These are phyloP conservation scores for Chrysomela aeneicollis DNA, from an alignment of 2,888 invertebrate genomes.

Conservation along the genomic window DNA sequence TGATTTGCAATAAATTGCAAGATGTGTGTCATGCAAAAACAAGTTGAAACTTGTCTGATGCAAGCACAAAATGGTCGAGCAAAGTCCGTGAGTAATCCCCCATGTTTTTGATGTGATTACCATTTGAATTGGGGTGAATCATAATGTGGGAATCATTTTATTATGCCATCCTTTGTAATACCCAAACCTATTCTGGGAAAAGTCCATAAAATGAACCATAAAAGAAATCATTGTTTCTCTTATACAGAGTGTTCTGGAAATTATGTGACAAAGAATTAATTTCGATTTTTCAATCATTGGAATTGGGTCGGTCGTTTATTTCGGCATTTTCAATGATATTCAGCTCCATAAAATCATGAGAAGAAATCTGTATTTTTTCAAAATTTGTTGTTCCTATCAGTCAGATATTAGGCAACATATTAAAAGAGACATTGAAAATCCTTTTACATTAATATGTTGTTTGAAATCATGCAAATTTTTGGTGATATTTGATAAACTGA, in stretches of 20 bases:
- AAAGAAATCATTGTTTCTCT: no score
- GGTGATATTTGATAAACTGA: conserved; percentile 33
- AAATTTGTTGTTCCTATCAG: no score
- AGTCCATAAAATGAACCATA: no score
- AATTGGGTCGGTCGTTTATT: no score
- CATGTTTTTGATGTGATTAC: not conserved
- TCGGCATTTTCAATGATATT: no score
- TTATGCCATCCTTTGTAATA: not conserved
- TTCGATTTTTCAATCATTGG: no score
- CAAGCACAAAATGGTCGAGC: not conserved
- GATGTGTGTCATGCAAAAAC: not conserved
- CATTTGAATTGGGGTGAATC: not conserved
- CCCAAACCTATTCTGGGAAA: not conserved
- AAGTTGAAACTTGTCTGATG: not conserved
- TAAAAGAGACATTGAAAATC: conserved; percentile 18
- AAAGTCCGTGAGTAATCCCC: not conserved
- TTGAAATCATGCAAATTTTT: conserved; percentile 43
- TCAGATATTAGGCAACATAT: conserved; percentile 34
- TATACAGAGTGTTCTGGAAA: no score
- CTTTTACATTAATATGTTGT: conserved; percentile 34
- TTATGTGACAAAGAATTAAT: no score
- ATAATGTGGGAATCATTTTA: not conserved
- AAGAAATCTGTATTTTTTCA: no score
- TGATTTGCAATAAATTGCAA: not conserved
- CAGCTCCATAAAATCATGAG: no score